Percentiles rank a stretch among this genome's conserved stretches.
These are phyloP conservation scores for Drosophila athabasca DNA, from an alignment of 1,140 invertebrate species.

Conservation along the genomic window DNA sequence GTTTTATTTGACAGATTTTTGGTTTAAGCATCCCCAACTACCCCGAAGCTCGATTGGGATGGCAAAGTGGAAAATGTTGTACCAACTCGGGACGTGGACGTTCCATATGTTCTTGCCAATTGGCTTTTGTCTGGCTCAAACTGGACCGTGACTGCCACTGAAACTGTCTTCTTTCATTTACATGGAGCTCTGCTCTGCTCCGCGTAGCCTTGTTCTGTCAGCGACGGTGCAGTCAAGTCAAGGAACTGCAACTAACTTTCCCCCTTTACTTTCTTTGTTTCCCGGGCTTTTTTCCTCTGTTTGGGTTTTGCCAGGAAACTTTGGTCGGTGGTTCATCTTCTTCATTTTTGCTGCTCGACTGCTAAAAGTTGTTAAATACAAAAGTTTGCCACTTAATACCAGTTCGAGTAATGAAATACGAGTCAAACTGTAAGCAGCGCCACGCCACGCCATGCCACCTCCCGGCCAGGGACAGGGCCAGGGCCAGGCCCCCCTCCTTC, in stretches of 20 bases:
- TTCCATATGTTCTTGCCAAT: slow-evolving; percentile 46
- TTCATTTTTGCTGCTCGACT: slow-evolving; percentile 70
- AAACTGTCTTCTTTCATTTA: slow-evolving; percentile 52
- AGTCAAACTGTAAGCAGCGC: slow-evolving; percentile 54
- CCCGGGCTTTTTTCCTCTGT: slow-evolving; percentile 12
- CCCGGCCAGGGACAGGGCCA: no score
- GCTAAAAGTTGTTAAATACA: slow-evolving; percentile 81
- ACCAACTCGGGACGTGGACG: slow-evolving; percentile 16
- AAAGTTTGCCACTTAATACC: slow-evolving; percentile 81
- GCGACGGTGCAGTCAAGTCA: slow-evolving; percentile 70
- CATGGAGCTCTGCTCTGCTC: slow-evolving; percentile 8
- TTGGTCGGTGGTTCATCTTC: slow-evolving; percentile 58
- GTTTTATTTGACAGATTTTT: slow-evolving; percentile 52
- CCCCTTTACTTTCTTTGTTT: slow-evolving; percentile 4
- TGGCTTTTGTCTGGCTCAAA: slow-evolving; percentile 26
- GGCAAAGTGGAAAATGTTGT: slow-evolving; percentile 49
- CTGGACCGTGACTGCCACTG: neutral
- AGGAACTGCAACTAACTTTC: slow-evolving; percentile 65
- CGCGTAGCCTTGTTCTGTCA: neutral
- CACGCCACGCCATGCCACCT: neutral
- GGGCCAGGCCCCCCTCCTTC: neutral
- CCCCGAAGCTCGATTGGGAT: neutral
- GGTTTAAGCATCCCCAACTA: slow-evolving; percentile 33
- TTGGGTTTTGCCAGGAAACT: slow-evolving; percentile 50
- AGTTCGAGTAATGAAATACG: slow-evolving; percentile 82